Evolutionary conservation across 2,113 vertebrate genomes (phyloP).

Genomic region (Vombatus ursinus): DNA sequence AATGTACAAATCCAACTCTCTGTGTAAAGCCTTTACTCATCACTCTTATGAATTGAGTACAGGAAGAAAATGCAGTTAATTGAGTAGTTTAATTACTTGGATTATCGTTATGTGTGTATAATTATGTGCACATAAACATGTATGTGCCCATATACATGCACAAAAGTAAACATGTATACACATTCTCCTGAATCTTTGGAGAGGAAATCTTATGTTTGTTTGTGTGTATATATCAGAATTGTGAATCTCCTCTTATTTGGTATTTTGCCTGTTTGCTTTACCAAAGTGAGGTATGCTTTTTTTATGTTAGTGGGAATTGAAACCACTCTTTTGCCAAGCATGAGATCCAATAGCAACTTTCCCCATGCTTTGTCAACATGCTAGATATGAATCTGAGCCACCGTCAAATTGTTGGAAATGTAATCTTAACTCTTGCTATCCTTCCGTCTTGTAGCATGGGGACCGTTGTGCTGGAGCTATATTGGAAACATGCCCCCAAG

Average conservation of each 20-base stretch:
- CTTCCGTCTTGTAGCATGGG: constrained; percentile 89
- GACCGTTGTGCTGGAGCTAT: constrained; percentile 90
- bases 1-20: background rate
- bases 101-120: background rate
- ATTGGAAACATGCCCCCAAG: constrained; percentile 94
- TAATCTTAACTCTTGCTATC: background rate
- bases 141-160: background rate
- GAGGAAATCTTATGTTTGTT: background rate
- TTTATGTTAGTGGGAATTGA: background rate
- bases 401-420: background rate
- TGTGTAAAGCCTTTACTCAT: background rate
- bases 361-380: background rate
- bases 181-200: background rate
- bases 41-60: background rate
- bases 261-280: background rate
- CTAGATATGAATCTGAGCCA: background rate
- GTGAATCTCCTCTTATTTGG: background rate
- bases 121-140: too few relatives aligned
- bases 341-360: constrained; percentile 1
- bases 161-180: background rate
- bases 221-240: background rate
- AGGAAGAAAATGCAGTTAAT: background rate
- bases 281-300: background rate
- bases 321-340: constrained; percentile 8
- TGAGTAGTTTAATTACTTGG: background rate